Conservation (phyloP, 1,140 invertebrate species). For the Leptinotarsa lineolata region DNA sequence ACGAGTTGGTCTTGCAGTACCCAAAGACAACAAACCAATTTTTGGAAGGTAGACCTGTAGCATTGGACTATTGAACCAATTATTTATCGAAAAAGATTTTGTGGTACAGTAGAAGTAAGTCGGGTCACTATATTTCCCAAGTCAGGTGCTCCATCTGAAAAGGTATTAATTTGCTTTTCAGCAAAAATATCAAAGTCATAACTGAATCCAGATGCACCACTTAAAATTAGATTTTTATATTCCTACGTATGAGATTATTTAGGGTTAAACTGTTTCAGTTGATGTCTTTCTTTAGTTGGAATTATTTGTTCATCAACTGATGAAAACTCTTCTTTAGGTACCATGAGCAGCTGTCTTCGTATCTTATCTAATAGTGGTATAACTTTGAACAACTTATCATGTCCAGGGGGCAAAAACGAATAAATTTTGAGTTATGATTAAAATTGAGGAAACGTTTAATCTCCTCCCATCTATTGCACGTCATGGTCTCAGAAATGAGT, state of each 20-base stretch:
- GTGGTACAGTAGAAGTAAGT: conserved; percentile 1
- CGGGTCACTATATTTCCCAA: conserved; percentile 26
- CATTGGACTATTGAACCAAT: conserved; percentile 18
- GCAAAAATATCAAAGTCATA: not conserved
- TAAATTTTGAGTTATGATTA: conserved; percentile 11
- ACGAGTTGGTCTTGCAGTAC: not conserved
- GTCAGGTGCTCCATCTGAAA: conserved; percentile 10
- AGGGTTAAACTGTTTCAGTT: conserved; percentile 5
- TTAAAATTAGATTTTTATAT: conserved; percentile 16
- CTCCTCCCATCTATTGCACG: conserved; percentile 9
- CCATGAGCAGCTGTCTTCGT: not conserved
- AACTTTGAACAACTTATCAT: conserved; percentile 21
- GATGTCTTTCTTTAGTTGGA: not conserved
- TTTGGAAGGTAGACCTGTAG: not conserved
- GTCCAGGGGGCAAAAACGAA: not conserved
- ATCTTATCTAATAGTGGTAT: not conserved
- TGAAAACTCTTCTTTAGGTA: not conserved
- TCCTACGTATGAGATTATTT: conserved; percentile 12
- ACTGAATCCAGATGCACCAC: not conserved
- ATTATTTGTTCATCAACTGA: conserved; percentile 12
- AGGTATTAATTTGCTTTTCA: not conserved
- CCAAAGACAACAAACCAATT: conserved; percentile 12
- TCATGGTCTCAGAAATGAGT: conserved; percentile 8
- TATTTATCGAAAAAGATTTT: conserved; percentile 31
- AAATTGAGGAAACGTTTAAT: conserved; percentile 9